Conservation (phyloP, 2,888 invertebrate genomes). For the Ennomos erosarius region DNA sequence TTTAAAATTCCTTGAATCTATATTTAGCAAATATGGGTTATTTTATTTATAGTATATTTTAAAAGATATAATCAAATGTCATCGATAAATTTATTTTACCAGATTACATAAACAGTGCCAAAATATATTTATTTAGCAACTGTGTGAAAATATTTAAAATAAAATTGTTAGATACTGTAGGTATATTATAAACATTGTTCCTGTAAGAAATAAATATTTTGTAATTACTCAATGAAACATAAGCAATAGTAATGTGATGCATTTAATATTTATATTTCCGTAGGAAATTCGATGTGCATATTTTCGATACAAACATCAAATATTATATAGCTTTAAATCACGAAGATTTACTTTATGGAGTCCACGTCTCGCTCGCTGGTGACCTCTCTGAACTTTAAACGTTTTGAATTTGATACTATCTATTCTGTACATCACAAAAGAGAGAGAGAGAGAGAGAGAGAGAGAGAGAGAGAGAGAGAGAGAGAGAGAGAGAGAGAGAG, state of each 20-base stretch:
- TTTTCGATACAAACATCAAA: not conserved
- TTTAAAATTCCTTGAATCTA: no score
- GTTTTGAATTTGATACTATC: no score
- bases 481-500: no score
- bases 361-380: no score
- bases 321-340: no score
- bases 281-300: not conserved
- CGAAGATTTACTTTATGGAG: no score
- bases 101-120: constrained; percentile 34
- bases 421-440: no score
- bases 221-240: constrained; percentile 15
- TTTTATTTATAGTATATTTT: constrained; percentile 23
- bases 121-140: constrained; percentile 29
- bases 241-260: constrained; percentile 14
- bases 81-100: constrained; percentile 27
- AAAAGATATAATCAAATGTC: constrained; percentile 7
- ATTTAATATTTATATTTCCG: constrained; percentile 12
- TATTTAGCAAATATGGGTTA: constrained; percentile 1
- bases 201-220: constrained; percentile 34
- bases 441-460: no score
- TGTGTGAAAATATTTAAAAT: constrained; percentile 6
- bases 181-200: constrained; percentile 29
- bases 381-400: no score
- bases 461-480: no score
- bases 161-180: constrained; percentile 21